Evolutionary conservation across 1,140 invertebrate genomes (phyloP), one percentile per base, ranked within the genome.

Genomic region (Drosophila parabipectinata): DNA sequence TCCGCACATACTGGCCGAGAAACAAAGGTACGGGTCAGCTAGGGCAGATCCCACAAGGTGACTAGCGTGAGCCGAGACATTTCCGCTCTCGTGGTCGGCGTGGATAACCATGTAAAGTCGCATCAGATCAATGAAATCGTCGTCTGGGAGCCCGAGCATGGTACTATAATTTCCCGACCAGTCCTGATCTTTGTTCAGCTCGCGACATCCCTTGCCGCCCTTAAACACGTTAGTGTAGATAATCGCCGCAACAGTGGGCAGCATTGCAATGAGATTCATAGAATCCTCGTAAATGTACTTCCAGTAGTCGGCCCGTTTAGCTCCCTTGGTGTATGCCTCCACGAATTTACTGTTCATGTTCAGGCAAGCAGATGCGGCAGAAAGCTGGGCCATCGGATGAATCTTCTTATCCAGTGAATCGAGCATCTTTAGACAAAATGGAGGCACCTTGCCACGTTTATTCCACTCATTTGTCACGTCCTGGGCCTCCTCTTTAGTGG

Each of bases 321-420:
- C 72, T 7, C 81, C 79, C 37, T 93, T 94, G 1, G 94, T 92
- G 92, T 99, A 99, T 0, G 98, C 98, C 89, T 97, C 95, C 0
- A 96, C 96, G 93, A 98, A 99, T 88, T 96, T 95, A 79, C 97
- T 98, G 92, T 98, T 97, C 77, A 95, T 96, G 93, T 98, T 98
- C 21, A 98, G 93, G 3, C 97, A 95, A 24, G 97, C 97, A 66
- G 98, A 95, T 1, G 98, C 98, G 4, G 97, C 95, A 50, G 95
- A 96, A 88, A 99, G 97, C 92, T 99, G 98, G 2, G 97, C 95
- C 98, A 99, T 99, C 0, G 98, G 98, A 91, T 99, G 98, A 7
- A 99, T 92, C 62, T 95, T 94, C 74, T 95, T 94, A n/a, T 98
- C 98, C 92, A 99, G 96, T 90, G 97, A 96, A 92, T 99, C 98